Percentiles rank a stretch among this genome's conserved stretches.
Conservation (phyloP, 2,888 invertebrate genomes). For the Drosophila flavopinicola region DNA sequence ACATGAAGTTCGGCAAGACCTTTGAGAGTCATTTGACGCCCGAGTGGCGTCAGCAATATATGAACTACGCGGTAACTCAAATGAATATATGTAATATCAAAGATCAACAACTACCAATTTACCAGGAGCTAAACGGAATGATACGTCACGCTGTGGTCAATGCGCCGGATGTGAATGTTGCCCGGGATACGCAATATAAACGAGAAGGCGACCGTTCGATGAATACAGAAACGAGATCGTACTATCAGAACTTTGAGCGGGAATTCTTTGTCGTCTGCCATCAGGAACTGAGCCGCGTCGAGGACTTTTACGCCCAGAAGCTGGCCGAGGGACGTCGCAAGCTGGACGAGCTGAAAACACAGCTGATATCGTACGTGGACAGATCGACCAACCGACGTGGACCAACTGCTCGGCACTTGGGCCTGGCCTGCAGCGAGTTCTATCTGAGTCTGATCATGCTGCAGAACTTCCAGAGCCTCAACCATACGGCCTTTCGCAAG, state of each 20-base stretch:
- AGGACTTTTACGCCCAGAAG: constrained; percentile 97
- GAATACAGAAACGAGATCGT: not conserved
- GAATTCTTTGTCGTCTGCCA: constrained; percentile 96
- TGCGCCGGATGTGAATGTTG: constrained; percentile 86
- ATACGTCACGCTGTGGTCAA: constrained; percentile 93
- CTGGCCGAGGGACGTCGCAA: constrained; percentile 97
- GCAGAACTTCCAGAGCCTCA: constrained; percentile 98
- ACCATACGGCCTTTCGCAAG: constrained; percentile 98
- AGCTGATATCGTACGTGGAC: constrained; percentile 1
- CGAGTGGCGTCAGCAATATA: constrained; percentile 99
- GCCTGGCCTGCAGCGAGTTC: constrained; percentile 98
- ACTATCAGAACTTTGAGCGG: constrained; percentile 86
- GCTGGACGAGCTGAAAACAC: constrained; percentile 83
- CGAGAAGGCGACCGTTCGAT: not conserved
- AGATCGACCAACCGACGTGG: not conserved
- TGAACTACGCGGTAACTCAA: constrained; percentile 89
- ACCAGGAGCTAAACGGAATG: constrained; percentile 92
- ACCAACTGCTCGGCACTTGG: constrained; percentile 80
- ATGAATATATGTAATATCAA: too few relatives aligned
- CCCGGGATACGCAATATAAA: not conserved
- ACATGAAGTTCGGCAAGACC: constrained; percentile 98
- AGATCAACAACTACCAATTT: not conserved
- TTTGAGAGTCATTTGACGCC: constrained; percentile 97
- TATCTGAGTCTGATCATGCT: constrained; percentile 97
- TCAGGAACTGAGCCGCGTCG: constrained; percentile 96